Conservation (phyloP, 2,797 vertebrate genomes). For the Enteromius anoplus region DNA sequence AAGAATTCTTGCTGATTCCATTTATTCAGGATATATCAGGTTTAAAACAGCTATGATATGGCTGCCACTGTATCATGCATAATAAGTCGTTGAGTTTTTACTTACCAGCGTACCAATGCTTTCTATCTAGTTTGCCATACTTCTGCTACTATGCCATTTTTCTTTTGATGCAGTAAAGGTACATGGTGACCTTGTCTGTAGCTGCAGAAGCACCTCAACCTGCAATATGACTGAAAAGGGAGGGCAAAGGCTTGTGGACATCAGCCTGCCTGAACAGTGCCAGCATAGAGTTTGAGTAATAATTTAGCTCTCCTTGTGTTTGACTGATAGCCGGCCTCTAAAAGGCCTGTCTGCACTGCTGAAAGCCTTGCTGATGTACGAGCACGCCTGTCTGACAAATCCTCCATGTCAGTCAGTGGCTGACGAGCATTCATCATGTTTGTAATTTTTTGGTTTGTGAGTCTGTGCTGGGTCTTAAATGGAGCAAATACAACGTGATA, state of each 20-base stretch:
- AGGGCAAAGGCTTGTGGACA: conserved; percentile 51
- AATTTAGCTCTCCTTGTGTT: conserved; percentile 75
- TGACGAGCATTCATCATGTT: conserved; percentile 83
- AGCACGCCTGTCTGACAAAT: conserved; percentile 79
- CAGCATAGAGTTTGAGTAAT: conserved; percentile 67
- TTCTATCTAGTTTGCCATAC: background rate
- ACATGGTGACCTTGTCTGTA: conserved; percentile 33
- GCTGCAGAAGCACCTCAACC: conserved; percentile 37
- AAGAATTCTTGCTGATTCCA: conserved; percentile 69
- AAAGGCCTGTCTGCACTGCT: conserved; percentile 78
- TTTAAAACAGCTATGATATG: conserved; percentile 62
- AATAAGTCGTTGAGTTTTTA: background rate
- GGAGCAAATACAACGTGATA: conserved; percentile 73
- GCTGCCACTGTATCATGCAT: background rate
- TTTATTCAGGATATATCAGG: conserved; percentile 70
- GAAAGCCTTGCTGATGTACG: conserved; percentile 78
- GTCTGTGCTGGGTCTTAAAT: conserved; percentile 71
- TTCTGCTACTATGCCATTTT: background rate
- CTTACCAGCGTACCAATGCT: background rate
- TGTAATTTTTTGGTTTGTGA: conserved; percentile 74
- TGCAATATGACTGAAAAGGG: conserved; percentile 34
- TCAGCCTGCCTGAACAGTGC: conserved; percentile 70
- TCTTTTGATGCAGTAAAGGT: conserved; percentile 25
- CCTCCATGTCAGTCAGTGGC: conserved; percentile 74
- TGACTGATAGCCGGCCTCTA: conserved; percentile 76